phyloP scores from a whole-genome alignment of 2,888 invertebrate genomes.

The Desoria tigrina region DNA sequence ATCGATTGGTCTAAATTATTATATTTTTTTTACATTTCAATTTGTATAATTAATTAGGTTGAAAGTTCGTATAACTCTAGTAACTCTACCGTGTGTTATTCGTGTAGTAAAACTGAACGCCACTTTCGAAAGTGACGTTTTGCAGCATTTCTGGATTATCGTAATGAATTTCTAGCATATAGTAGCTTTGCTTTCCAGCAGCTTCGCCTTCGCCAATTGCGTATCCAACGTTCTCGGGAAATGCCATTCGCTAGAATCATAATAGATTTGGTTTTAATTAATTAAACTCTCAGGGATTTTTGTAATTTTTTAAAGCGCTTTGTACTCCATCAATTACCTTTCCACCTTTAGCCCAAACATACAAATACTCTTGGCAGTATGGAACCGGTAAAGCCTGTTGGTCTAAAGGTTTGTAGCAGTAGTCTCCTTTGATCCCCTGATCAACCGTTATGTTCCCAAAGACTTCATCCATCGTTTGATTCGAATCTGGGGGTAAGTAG shows the following conservation, averaged over 20 bases:
- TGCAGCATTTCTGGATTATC: constrained; percentile 65
- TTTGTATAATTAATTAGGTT: not conserved
- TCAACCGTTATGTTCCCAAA: not conserved
- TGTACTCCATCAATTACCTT: constrained; percentile 16
- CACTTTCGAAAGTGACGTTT: constrained; percentile 65
- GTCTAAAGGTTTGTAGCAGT: constrained; percentile 2
- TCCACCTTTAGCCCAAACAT: constrained; percentile 32
- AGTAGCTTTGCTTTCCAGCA: constrained; percentile 67
- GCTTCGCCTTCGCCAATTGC: constrained; percentile 67
- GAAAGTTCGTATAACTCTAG: no score
- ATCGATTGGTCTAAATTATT: constrained; percentile 63
- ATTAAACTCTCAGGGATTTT: no score
- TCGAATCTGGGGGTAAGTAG: constrained; percentile 7
- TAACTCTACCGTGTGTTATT: constrained; percentile 63
- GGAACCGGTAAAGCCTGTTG: no score
- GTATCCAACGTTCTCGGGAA: constrained; percentile 75
- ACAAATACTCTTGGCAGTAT: constrained; percentile 14
- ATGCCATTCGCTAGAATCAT: constrained; percentile 70
- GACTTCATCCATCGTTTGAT: not conserved
- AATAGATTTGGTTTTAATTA: no score
- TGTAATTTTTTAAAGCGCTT: no score
- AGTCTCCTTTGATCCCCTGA: not conserved
- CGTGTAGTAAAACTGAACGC: constrained; percentile 76
- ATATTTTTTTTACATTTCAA: no score
- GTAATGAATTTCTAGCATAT: constrained; percentile 85